Percentiles rank a stretch among this genome's conserved stretches.
Conservation (phyloP, 1,140 invertebrate species). For the Hydropsyche tenuis region DNA sequence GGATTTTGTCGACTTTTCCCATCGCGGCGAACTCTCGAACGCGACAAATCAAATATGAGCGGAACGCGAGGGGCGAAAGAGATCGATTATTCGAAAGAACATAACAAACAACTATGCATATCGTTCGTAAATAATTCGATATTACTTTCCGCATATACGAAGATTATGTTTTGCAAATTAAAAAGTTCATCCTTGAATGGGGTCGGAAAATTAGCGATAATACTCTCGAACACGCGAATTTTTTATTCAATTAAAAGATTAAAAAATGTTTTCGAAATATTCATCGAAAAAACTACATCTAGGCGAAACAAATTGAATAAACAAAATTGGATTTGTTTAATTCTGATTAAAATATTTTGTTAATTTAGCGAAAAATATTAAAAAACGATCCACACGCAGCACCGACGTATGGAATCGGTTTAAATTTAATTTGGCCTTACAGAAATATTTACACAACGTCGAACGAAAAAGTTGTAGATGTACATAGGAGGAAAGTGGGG, state of each 20-base stretch:
- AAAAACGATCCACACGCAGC: neutral
- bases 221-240: too few species aligned
- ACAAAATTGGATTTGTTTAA: too few species aligned
- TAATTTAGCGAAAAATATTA: neutral
- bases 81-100: neutral
- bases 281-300: too few species aligned
- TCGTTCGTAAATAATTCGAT: neutral
- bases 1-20: conserved; percentile 19
- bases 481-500: too few species aligned
- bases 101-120: conserved; percentile 10
- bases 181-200: too few species aligned
- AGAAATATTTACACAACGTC: conserved; percentile 26
- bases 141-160: too few species aligned
- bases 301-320: too few species aligned
- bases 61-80: neutral
- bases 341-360: too few species aligned
- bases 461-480: conserved; percentile 13
- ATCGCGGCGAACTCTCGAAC: neutral
- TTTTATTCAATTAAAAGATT: too few species aligned
- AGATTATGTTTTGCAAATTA: too few species aligned
- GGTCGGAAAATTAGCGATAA: too few species aligned
- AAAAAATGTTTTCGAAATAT: too few species aligned
- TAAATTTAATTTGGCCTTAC: conserved; percentile 23
- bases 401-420: conserved; percentile 2
- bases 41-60: conserved; percentile 15